Conservation (phyloP, 92 coral and sea anemone genomes). For the Porites divaricata region DNA sequence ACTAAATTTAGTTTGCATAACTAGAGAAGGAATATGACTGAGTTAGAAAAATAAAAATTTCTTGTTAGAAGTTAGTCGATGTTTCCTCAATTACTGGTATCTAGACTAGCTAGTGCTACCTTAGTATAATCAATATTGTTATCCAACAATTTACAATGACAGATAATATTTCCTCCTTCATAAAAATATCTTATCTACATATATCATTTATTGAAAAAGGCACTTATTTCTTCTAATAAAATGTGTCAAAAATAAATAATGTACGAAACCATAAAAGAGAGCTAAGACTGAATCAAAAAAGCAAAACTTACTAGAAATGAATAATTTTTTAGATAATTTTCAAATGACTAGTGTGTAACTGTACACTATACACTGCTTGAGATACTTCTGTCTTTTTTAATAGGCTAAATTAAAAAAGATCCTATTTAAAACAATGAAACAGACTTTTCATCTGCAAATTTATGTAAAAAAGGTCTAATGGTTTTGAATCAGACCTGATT, state of each 20-base stretch:
- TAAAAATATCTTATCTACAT: constrained; percentile 45
- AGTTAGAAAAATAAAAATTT: too few species aligned
- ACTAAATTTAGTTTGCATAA: too few species aligned
- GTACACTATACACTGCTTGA: background rate
- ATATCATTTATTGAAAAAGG: constrained; percentile 4
- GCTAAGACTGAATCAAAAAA: background rate
- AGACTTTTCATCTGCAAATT: too few species aligned
- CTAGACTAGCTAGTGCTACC: background rate
- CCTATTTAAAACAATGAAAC: background rate
- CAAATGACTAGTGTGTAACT: background rate
- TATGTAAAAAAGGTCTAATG: too few species aligned
- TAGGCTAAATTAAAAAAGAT: too few species aligned
- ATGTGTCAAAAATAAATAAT: background rate
- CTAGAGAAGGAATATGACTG: too few species aligned
- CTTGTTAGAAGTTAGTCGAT: background rate
- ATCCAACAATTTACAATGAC: background rate
- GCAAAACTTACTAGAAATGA: too few species aligned
- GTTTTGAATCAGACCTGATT: too few species aligned
- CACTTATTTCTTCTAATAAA: background rate
- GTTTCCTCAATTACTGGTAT: background rate
- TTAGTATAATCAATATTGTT: background rate
- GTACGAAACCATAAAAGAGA: background rate
- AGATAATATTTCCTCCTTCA: constrained; percentile 17
- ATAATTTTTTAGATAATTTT: too few species aligned
- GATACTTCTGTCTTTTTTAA: background rate